phyloP scores from a whole-genome alignment of 2,797 vertebrate species.

The Chiroxiphia lanceolata region DNA sequence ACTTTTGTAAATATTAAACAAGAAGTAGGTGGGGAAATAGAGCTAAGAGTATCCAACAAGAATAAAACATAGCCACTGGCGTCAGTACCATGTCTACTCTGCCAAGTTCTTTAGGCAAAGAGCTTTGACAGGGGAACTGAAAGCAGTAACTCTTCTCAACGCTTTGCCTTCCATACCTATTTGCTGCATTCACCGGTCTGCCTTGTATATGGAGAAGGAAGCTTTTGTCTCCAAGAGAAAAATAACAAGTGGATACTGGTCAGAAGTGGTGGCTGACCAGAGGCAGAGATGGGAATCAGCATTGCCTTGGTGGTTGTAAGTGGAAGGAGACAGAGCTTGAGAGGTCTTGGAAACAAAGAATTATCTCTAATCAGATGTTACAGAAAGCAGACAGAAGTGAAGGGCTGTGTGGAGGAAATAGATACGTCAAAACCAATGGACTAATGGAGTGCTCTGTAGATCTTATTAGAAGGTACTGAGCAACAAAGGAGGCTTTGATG shows the following conservation, averaged over 20 bases:
- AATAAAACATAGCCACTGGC: background rate
- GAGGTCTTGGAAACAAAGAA: background rate
- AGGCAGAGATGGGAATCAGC: background rate
- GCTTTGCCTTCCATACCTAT: background rate
- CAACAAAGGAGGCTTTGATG: background rate
- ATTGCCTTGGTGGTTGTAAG: background rate
- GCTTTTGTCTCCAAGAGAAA: background rate
- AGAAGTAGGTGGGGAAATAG: background rate
- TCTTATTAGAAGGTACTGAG: background rate
- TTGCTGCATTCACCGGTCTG: background rate
- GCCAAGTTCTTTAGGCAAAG: background rate
- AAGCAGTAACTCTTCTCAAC: background rate
- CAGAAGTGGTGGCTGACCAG: background rate
- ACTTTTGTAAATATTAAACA: background rate
- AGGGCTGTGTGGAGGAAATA: background rate
- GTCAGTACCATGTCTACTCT: background rate
- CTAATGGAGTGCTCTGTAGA: background rate
- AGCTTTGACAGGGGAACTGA: background rate
- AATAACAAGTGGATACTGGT: background rate
- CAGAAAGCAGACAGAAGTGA: background rate
- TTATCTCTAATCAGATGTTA: background rate
- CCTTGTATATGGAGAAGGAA: background rate
- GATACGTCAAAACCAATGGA: background rate
- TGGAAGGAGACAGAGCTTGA: background rate
- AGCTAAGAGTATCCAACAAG: background rate